Percentiles rank a stretch among this genome's conserved stretches.
Evolutionary conservation across 1,140 invertebrate species (phyloP).

Genomic region (Drosophila parabipectinata): DNA sequence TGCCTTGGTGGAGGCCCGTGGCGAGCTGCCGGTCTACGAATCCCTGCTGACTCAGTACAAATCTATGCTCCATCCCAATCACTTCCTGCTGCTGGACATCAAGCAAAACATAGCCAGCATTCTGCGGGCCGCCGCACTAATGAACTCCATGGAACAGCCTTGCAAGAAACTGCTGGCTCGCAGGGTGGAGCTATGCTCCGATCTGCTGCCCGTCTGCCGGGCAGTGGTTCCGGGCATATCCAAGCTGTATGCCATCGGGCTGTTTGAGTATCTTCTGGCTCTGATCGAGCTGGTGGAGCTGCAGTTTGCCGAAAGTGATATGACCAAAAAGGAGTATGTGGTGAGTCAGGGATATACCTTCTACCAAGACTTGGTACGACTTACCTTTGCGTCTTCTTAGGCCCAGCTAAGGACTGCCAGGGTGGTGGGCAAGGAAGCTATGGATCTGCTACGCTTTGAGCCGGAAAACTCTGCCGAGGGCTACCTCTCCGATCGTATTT

Average conservation of each 20-base stretch:
- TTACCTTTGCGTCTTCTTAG: constrained; percentile 33
- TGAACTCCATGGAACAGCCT: constrained; percentile 85
- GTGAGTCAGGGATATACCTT: constrained; percentile 21
- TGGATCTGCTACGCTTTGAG: constrained; percentile 89
- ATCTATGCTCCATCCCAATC: constrained; percentile 86
- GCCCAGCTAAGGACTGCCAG: constrained; percentile 85
- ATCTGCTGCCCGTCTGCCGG: constrained; percentile 87
- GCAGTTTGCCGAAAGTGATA: constrained; percentile 62
- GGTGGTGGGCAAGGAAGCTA: constrained; percentile 86
- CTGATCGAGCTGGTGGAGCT: constrained; percentile 86
- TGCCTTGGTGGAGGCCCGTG: constrained; percentile 61
- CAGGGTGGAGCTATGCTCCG: constrained; percentile 87
- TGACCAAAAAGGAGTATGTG: constrained; percentile 63
- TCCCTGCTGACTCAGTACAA: constrained; percentile 86
- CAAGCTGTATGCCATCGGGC: constrained; percentile 88
- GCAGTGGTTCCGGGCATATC: constrained; percentile 90
- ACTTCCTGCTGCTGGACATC: constrained; percentile 87
- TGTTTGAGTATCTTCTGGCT: constrained; percentile 90
- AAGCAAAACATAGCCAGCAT: constrained; percentile 88
- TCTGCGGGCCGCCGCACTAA: constrained; percentile 84
- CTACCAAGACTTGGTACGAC: background rate
- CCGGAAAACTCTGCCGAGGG: constrained; percentile 89
- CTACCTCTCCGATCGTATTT: constrained; percentile 85
- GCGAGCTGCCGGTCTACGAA: constrained; percentile 85
- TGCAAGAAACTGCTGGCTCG: constrained; percentile 70